Percentiles rank a stretch among this genome's conserved stretches.
Conservation (phyloP, 2,113 vertebrate species). For the Rhinoptilus africanus region DNA sequence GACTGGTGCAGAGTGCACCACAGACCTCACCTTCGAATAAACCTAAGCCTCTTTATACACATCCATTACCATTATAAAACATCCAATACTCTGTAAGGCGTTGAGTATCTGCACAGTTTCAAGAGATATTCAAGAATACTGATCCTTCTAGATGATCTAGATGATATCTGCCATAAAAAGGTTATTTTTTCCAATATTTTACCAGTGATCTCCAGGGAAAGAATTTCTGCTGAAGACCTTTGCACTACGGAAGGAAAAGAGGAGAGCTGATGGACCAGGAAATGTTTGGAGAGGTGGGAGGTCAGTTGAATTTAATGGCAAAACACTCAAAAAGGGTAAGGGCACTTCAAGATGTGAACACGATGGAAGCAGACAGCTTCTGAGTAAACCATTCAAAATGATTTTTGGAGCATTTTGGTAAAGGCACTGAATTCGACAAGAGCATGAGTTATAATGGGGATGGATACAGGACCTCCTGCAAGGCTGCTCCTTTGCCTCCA, state of each 20-base stretch:
- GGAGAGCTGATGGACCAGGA: neutral
- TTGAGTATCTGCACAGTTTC: neutral
- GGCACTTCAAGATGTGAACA: neutral
- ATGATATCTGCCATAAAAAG: neutral
- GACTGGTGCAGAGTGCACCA: neutral
- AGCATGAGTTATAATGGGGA: neutral
- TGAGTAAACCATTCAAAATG: neutral
- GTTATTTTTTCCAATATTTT: neutral
- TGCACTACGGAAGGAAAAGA: neutral
- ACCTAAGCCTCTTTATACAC: neutral
- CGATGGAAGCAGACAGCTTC: neutral
- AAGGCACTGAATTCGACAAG: neutral
- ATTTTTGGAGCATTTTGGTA: neutral
- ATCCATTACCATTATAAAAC: neutral
- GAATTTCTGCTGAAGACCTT: neutral
- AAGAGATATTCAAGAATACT: neutral
- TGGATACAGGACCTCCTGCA: neutral
- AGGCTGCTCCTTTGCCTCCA: neutral
- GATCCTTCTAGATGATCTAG: neutral
- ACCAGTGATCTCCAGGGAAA: neutral
- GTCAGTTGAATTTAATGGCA: neutral
- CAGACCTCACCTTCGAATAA: neutral
- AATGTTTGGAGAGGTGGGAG: no score
- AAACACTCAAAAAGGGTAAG: neutral
- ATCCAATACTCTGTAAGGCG: neutral